Evolutionary conservation across 2,113 vertebrate species (phyloP), one percentile per base, ranked within the genome.

Genomic region (Nothoprocta perdicaria): DNA sequence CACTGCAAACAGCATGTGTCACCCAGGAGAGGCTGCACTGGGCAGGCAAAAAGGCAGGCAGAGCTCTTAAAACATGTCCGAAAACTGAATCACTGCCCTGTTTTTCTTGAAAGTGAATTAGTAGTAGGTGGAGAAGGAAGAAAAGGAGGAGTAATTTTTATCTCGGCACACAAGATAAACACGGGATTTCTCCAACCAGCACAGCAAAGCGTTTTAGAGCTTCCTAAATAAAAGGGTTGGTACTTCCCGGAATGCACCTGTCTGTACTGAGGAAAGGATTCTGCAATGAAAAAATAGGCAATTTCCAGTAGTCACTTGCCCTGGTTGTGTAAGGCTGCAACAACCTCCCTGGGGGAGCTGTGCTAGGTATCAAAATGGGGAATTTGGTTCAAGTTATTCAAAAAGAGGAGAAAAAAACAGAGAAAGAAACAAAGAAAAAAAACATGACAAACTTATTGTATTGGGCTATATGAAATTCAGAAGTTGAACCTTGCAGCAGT

Each of bases 351-450:
- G 12, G 83, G 81, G 90, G 84, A 88, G 35, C 24, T 46, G 33
- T 11, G 2, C 1, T 2, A 90, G 71, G 22, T 77, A 65, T 84
- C 82, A 38, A 68, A 87, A 38, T 4, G 77, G 26, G 40, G 61
- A 50, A 93, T 82, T 89, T 80, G 38, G 82, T 63, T 3, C 2
- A 85, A 82, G 67, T 43, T 80, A 90, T 78, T 95, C 78, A 82
- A 89, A 95, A 92, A 88, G 12, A 16, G 17, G 19, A 87, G 16
- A 69, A 77, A 61, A 50, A 94, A 87, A 87, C 1, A 5, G 82
- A 89, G 46, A 48, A 48, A 48, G 9, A 48, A 48, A 48, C 19
- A 48, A 48, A 48, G 9, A 48, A 48, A 48, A 6, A 48, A 48
- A 21, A 48, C 35, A 48, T 22, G 94, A 74, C 41, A 86, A 67